Evolutionary conservation across 2,797 vertebrate genomes (phyloP), one percentile per base, ranked within the genome.

Genomic region (Gallirallus australis): DNA sequence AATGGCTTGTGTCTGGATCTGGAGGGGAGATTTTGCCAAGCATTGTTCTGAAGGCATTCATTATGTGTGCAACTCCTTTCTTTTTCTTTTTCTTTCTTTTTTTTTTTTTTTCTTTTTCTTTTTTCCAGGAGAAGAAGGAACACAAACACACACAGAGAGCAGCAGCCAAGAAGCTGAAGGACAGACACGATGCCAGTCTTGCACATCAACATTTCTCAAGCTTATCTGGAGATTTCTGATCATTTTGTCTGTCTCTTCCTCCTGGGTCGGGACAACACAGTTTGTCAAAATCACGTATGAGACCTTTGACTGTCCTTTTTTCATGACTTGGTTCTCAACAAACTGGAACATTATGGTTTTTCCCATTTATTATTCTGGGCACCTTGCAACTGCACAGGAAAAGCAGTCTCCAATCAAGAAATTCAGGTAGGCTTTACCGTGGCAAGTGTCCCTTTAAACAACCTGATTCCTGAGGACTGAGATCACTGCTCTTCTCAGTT

Each of bases 301-400:
- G 98, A 99, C 99, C 90, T 99, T 99, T 98, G 99, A 99, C 97
- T 99, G 99, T 95, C 99, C 99, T 57, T 99, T 99, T 98, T 99
- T 99, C 98, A 99, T 99, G 98, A 99, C 99, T 96, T 99, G 99
- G 99, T 99, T 99, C 98, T 99, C 99, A 97, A 99, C 99, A 98
- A 99, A 99, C 98, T 99, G 99, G 99, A 99, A 99, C 98, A 99
- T 99, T 97, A 98, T 99, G 98, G 99, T 99, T 98, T 99, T 99
- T 85, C 99, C 99, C 42, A 98, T 99, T 96, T 99, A 99, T 98
- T 99, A 99, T 97, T 99, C 99, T 3, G 99, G 99, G 86, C 99
- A 99, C 76, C 97, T 99, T 91, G 98, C 98, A 88, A 99, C 98
- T 30, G 99, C 99, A 10, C 98, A 98, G 94, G 99, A 99, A 94